Conservation (phyloP, 2,797 vertebrate species). For the Crax fasciolata region DNA sequence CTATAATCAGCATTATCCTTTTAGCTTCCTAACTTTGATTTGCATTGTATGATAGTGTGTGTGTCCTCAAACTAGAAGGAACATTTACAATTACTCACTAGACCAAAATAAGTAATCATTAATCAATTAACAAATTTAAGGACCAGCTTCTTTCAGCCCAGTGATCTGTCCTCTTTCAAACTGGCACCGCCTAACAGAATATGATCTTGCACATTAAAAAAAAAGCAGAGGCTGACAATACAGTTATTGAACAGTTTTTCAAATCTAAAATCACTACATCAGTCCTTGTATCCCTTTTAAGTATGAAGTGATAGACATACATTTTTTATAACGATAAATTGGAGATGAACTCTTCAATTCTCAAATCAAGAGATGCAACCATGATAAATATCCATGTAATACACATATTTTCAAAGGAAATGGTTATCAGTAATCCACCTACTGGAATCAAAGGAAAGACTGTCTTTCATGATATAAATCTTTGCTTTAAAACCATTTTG, state of each 20-base stretch:
- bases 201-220: not conserved
- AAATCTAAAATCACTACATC: not conserved
- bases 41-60: accelerated
- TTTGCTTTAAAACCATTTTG: not conserved
- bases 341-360: not conserved
- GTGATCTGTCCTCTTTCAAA: not conserved
- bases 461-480: not conserved
- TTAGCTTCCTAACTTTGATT: not conserved
- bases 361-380: not conserved
- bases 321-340: not conserved
- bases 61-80: not conserved
- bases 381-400: not conserved
- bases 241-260: not conserved
- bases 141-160: not conserved
- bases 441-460: not conserved
- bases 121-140: not conserved
- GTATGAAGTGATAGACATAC: not conserved
- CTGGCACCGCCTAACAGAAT: not conserved
- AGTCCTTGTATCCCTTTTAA: not conserved
- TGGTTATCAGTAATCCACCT: not conserved
- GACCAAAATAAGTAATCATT: not conserved
- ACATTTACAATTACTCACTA: not conserved
- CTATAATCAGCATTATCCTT: not conserved
- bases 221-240: not conserved
- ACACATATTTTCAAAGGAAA: not conserved